phyloP scores from a whole-genome alignment of 2,888 invertebrate genomes.

The Caenorhabditis japonica region DNA sequence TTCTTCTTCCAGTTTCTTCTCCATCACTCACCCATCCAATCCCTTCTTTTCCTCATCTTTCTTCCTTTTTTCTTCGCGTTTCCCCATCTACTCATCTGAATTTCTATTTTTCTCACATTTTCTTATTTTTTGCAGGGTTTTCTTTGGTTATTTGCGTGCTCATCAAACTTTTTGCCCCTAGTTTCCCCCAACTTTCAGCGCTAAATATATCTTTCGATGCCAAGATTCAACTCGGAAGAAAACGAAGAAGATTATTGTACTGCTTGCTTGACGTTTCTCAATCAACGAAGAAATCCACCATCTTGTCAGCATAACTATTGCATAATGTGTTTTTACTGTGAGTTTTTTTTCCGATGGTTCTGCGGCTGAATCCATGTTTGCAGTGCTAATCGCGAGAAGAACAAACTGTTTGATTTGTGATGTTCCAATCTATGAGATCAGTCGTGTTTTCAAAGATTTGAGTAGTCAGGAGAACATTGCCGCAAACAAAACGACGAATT shows the following conservation, averaged over 20 bases:
- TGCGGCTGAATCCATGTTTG: not conserved
- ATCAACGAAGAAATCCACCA: slow-evolving; percentile 28
- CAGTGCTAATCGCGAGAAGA: slow-evolving; percentile 28
- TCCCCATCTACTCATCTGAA: slow-evolving; percentile 13
- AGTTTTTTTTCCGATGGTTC: slow-evolving; percentile 1
- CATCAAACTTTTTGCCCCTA: no score
- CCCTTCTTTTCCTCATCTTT: slow-evolving; percentile 29
- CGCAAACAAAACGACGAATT: slow-evolving; percentile 14
- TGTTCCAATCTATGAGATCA: slow-evolving; percentile 29
- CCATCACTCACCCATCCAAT: slow-evolving; percentile 19
- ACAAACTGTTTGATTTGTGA: slow-evolving; percentile 35
- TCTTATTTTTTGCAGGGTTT: not conserved
- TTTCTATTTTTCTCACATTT: not conserved
- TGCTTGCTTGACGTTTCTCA: slow-evolving; percentile 12
- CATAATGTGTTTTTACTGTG: slow-evolving; percentile 26
- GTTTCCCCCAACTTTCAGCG: no score
- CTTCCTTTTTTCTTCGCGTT: slow-evolving; percentile 24
- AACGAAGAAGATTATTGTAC: slow-evolving; percentile 36
- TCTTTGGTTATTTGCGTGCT: no score
- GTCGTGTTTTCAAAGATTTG: slow-evolving; percentile 31
- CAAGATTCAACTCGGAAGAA: not conserved
- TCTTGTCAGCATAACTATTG: slow-evolving; percentile 33
- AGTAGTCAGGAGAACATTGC: slow-evolving; percentile 35
- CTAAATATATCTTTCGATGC: no score
- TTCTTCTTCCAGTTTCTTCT: slow-evolving; percentile 29